Base-by-base conservation (phyloP, 2,113 vertebrate genomes). In the Esox niger region DNA sequence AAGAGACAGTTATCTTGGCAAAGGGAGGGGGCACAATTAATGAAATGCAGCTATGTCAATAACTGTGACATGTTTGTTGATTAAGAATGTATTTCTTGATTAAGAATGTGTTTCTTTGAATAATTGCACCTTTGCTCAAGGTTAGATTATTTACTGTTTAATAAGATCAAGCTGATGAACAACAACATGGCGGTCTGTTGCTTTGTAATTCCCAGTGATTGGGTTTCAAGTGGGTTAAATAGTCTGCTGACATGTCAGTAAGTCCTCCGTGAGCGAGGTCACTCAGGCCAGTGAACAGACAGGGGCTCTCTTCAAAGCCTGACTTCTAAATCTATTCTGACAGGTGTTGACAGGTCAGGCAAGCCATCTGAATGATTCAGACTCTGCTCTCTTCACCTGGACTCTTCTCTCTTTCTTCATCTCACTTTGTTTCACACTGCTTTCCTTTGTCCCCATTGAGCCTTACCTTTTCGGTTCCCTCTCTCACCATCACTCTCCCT, bases 271-370 rank as follows among this genome's bases (percentile, higher is more conserved):
- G 64, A 67, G 66, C 67, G 33, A 68, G 68, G 62, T 66, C 74
- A 7, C 17, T 38, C 71, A 7, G 43, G 55, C 78, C 79, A 83
- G 85, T 64, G 80, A 83, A 86, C 81, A 77, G 75, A 62, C 58
- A 9, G 69, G 66, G 71, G 60, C 79, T 82, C 73, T 85, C 73
- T 83, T 74, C 72, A 79, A 85, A 77, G 82, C 79, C 85, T 84
- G 83, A 79, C 82, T 86, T 85, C 82, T 80, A 86, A 86, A 88
- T 90, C 77, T 83, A 77, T 76, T 32, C 81, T 86, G 88, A 84
- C 90, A 90, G 84, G 80, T 69, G 82, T 81, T 86, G 88, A 86
- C 87, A 88, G 76, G 80, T 55, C 77, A 55, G 58, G 17, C 58
- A 63, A 13, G 31, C 33, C 13, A 30, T 59, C 70, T 80, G 79